Conservation (phyloP, 1,140 invertebrate species). For the Metopolophium dirhodum region DNA sequence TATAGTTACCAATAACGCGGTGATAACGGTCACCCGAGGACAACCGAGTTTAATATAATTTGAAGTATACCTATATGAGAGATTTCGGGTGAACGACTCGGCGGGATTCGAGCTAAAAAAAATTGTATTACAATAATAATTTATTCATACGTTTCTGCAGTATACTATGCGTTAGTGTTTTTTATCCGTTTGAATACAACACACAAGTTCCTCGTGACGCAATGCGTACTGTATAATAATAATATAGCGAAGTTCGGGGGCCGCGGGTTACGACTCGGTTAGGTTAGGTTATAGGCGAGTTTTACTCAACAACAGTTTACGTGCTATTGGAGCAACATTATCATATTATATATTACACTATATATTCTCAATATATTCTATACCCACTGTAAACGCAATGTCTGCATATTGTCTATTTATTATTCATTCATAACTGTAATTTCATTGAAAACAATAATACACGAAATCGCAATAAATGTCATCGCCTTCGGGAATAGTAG, state of each 20-base stretch:
- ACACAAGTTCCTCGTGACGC: not conserved
- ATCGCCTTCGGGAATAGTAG: slow-evolving; percentile 5
- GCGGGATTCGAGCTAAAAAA: not conserved
- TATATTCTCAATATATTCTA: not conserved
- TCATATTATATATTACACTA: not conserved
- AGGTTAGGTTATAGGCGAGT: not conserved
- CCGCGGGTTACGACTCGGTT: not conserved
- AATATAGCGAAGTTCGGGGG: not conserved
- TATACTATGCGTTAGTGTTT: not conserved
- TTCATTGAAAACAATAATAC: slow-evolving; percentile 2
- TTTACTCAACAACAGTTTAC: slow-evolving; percentile 4
- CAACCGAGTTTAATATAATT: not conserved
- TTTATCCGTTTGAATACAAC: not conserved
- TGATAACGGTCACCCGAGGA: not conserved
- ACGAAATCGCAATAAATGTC: slow-evolving; percentile 28
- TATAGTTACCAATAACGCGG: not conserved
- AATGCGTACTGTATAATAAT: not conserved
- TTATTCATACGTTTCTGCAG: not conserved
- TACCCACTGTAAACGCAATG: not conserved
- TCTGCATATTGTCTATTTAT: not conserved
- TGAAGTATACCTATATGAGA: not conserved
- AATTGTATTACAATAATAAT: not conserved
- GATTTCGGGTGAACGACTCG: slow-evolving; percentile 1
- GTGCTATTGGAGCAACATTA: not conserved
- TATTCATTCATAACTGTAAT: slow-evolving; percentile 18